These are phyloP conservation scores for Sebastes goodei DNA, from an alignment of 2,797 vertebrate genomes.

Conservation along the genomic window DNA sequence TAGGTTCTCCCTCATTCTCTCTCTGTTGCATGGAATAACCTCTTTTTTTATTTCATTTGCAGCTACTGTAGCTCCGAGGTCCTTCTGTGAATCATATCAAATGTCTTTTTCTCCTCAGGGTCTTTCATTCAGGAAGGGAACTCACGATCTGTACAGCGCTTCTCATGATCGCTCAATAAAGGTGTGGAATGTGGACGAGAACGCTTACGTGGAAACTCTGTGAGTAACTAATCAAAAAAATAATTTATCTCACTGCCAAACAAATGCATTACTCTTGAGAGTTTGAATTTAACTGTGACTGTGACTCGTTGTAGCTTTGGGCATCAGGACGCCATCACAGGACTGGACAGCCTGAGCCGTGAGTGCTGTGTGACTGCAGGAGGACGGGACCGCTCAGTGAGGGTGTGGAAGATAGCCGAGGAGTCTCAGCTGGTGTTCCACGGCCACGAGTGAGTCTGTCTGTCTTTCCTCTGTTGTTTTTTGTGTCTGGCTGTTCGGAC, in stretches of 20 bases:
- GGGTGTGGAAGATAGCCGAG: conserved; percentile 97
- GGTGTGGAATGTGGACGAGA: conserved; percentile 97
- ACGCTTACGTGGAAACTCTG: conserved; percentile 95
- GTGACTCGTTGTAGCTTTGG: conserved; percentile 84
- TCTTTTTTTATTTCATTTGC: neutral
- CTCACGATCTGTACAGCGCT: conserved; percentile 93
- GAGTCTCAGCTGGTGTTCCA: conserved; percentile 96
- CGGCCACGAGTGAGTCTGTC: conserved; percentile 90
- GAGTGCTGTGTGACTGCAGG: conserved; percentile 94
- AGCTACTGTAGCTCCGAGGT: neutral
- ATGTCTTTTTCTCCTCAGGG: conserved; percentile 78
- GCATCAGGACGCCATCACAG: conserved; percentile 93
- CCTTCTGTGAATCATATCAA: neutral
- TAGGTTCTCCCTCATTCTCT: conserved; percentile 68
- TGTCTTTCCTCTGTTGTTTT: neutral
- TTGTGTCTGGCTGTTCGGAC: neutral
- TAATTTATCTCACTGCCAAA: neutral
- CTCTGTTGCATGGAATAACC: neutral
- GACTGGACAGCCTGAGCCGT: conserved; percentile 91
- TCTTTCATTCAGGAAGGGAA: conserved; percentile 92
- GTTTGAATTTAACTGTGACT: neutral
- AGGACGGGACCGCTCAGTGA: conserved; percentile 90
- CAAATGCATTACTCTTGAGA: neutral
- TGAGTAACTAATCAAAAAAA: conserved; percentile 73
- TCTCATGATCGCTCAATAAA: conserved; percentile 95